Base-by-base conservation (phyloP, 2,113 vertebrate species). In the Pithys albifrons region DNA sequence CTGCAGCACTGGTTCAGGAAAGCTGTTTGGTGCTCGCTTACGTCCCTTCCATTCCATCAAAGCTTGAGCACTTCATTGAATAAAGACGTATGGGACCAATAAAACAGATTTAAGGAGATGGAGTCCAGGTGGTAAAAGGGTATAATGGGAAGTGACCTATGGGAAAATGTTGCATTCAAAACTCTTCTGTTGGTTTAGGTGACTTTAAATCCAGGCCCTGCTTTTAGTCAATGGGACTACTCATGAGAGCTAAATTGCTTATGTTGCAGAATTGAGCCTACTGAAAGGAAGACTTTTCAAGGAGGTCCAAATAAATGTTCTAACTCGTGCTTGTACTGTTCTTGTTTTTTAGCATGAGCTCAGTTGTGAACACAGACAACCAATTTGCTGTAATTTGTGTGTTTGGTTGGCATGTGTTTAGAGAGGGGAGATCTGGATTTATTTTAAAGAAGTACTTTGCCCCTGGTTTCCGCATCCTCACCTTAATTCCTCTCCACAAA, bases 91-190 rank as follows among this genome's bases (percentile, higher is more conserved):
- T 94, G 95, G 93, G 96, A 97, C 82, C 65, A 96, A 96, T 96
- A 95, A 96, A 95, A 52, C 72, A 91, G 61, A 94, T 86, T 95
- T 93, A 93, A 89, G 73, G 73, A 92, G 93, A 94, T 92, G 95
- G 86, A 94, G 93, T 84, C 93, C 96, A 97, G 96, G 96, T 96
- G 95, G 96, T 93, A 96, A 93, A 93, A 91, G 86, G 61, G 18
- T 91, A 96, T 96, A 96, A 95, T 96, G 88, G 85, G 92, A 96
- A 96, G 83, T 97, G 96, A 94, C 93, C 95, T 96, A 96, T 75
- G 92, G 95, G 93, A 96, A 96, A 96, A 97, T 58, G 83, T 87
- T 91, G 93, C 85, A 70, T 95, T 96, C 69, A 91, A 78, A 96
- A 94, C 85, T 93, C 72, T 78, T 86, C 88, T 96, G 95, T 96